A percentile compares a stretch with the other conserved stretches of the same genome.
These are phyloP conservation scores for Lordiphosa collinella DNA, from an alignment of 1,140 invertebrate genomes.

Conservation along the genomic window DNA sequence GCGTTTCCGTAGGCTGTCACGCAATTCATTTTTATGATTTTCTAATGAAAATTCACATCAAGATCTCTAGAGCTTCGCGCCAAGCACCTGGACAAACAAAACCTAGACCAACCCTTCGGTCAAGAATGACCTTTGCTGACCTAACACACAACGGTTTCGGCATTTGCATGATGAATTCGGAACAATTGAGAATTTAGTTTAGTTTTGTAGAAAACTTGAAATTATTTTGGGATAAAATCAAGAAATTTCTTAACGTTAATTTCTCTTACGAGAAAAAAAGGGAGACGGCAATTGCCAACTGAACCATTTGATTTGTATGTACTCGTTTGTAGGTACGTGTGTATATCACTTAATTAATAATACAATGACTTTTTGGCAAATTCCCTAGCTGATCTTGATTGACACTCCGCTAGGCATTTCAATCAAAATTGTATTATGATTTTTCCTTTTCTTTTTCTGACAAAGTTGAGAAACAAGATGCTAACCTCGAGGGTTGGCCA, in stretches of 20 bases:
- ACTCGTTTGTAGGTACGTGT: conserved; percentile 27
- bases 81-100: conserved; percentile 61
- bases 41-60: conserved; percentile 65
- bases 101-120: conserved; percentile 61
- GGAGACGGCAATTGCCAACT: conserved; percentile 27
- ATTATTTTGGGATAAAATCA: conserved; percentile 53
- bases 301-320: conserved; percentile 60
- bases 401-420: conserved; percentile 61
- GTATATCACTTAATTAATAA: conserved; percentile 44
- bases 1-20: conserved; percentile 40
- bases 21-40: conserved; percentile 72
- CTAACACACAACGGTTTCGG: conserved; percentile 41
- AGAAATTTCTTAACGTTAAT: conserved; percentile 45
- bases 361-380: conserved; percentile 34
- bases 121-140: conserved; percentile 64
- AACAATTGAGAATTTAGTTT: conserved; percentile 24
- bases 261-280: conserved; percentile 1
- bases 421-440: conserved; percentile 64
- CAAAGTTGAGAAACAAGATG: conserved; percentile 74
- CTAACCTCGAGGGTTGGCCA: conserved; percentile 38
- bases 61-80: conserved; percentile 42
- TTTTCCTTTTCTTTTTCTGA: conserved; percentile 25
- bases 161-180: conserved; percentile 49
- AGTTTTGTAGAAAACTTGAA: conserved; percentile 43
- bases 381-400: conserved; percentile 46